Evolutionary conservation across 2,888 invertebrate genomes (phyloP).

Genomic region (Ormyrus pomaceus): DNA sequence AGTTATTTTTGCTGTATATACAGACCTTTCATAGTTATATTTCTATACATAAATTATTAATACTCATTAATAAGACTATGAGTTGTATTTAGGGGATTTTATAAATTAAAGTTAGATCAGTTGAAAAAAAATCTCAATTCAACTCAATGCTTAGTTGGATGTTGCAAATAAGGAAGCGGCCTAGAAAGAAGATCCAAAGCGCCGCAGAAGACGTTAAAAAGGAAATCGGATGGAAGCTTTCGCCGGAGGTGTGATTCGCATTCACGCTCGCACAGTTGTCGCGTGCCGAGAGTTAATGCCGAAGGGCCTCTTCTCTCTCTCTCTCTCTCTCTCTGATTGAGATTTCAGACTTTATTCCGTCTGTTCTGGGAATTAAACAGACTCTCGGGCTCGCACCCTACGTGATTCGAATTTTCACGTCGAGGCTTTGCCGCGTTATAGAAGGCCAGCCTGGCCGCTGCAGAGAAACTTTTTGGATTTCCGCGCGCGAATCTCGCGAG

Average conservation of each 20-base stretch:
- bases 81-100: too few relatives aligned
- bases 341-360: constrained; percentile 47
- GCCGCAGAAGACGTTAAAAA: too few relatives aligned
- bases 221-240: too few relatives aligned
- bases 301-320: neutral
- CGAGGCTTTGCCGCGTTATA: constrained; percentile 7
- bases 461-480: constrained; percentile 11
- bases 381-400: neutral
- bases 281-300: constrained; percentile 38
- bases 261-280: neutral
- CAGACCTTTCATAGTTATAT: too few relatives aligned
- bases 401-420: constrained; percentile 41
- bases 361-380: constrained; percentile 46
- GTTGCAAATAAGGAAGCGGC: too few relatives aligned
- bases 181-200: too few relatives aligned
- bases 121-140: too few relatives aligned
- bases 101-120: too few relatives aligned
- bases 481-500: neutral
- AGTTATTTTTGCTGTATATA: too few relatives aligned
- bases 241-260: neutral
- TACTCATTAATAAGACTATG: too few relatives aligned
- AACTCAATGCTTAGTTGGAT: too few relatives aligned
- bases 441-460: neutral
- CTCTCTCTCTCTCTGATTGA: constrained; percentile 29
- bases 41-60: too few relatives aligned